These are phyloP conservation scores for Eristalis tenax DNA, from an alignment of 2,888 invertebrate species.

Conservation along the genomic window DNA sequence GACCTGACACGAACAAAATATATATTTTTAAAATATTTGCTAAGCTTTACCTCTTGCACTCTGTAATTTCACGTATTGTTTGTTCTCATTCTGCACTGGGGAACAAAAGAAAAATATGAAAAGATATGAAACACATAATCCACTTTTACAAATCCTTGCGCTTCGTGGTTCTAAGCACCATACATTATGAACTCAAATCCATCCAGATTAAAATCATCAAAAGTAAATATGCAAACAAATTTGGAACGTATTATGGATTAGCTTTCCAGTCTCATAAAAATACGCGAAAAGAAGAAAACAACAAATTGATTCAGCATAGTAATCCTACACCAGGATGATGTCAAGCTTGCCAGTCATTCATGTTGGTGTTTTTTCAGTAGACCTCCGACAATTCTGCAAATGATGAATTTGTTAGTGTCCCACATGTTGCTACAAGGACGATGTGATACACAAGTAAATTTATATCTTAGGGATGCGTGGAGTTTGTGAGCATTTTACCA, in stretches of 20 bases:
- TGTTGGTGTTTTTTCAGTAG: neutral
- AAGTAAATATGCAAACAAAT: slow-evolving; percentile 31
- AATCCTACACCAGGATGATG: slow-evolving; percentile 19
- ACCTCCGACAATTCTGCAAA: slow-evolving; percentile 2
- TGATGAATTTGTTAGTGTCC: slow-evolving; percentile 18
- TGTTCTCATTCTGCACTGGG: neutral
- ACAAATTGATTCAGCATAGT: neutral
- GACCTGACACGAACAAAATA: neutral
- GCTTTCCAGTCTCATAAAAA: slow-evolving; percentile 8
- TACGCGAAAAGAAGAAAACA: slow-evolving; percentile 5
- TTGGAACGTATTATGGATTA: slow-evolving; percentile 11
- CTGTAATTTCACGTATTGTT: neutral
- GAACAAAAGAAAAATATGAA: neutral
- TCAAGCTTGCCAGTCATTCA: slow-evolving; percentile 17
- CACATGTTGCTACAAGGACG: slow-evolving; percentile 5
- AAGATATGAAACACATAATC: neutral
- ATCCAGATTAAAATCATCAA: slow-evolving; percentile 13
- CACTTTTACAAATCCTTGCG: neutral
- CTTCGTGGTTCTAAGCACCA: neutral
- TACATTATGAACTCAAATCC: slow-evolving; percentile 4
- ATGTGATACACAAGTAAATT: slow-evolving; percentile 18
- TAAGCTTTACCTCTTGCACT: neutral
- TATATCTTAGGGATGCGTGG: neutral
- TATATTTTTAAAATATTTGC: neutral
- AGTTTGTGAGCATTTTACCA: neutral